Evolutionary conservation across 2,113 vertebrate species (phyloP), one percentile per base, ranked within the genome.

Genomic region (Protobothrops flavoviridis): DNA sequence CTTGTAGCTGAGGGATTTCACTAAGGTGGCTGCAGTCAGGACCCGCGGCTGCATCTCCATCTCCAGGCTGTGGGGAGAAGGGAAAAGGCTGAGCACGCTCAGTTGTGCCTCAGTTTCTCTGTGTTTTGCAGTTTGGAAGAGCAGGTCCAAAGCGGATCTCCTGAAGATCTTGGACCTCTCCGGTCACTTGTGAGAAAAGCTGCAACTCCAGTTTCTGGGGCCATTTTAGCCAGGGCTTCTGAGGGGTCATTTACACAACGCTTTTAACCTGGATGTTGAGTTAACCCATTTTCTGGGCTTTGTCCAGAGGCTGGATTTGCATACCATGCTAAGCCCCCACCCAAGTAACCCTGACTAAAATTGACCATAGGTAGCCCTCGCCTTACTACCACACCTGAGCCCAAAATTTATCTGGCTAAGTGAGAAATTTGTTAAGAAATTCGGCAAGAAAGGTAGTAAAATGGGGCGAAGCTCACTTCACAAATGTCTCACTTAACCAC

Each of bases 1-100:
- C 81, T 98, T 98, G 95, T 99, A 99, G 3, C 97, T 98, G 93
- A 99, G 98, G 91, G 98, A 98, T 88, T 91, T 98, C 90, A 99
- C 98, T 91, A 99, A 94, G 0, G 97, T 98, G 0, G 98, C 98
- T 48, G 98, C 98, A 8, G 98, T 98, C 39, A 97, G 90, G 24
- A 99, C 98, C 59, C 97, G 97, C 0, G 98, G 98, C 0, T 97
- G 96, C 29, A 97, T 96, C 15, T 96, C 98, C 23, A 98, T 94
- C 93, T 99, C 98, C 59, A 98, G 85, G 74, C 98, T 99, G 94
- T 91, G 53, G 90, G 24, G 69, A 81, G 33, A 81, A 39, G 33
- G 69, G 69, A 81, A 81, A 39, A 20, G 69, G 33, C n/a, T 39
- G 33, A 81, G 69, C 33, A 7, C 3, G 6, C 5, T 39, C 15